These are phyloP conservation scores for Plagiodera versicolora DNA, from an alignment of 2,888 invertebrate genomes.

Conservation along the genomic window DNA sequence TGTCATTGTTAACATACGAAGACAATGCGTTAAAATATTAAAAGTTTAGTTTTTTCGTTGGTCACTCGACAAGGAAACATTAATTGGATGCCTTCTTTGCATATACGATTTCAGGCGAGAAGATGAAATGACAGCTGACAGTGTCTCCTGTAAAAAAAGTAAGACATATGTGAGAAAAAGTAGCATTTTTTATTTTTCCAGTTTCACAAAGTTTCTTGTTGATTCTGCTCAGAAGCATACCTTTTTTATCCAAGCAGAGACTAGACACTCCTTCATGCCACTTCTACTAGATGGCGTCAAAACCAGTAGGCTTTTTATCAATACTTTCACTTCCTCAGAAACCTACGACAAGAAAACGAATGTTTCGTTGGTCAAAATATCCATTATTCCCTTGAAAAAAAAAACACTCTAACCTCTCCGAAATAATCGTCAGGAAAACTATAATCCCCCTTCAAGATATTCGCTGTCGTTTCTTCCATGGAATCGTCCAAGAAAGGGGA, in stretches of 20 bases:
- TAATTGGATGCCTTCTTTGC: constrained; percentile 51
- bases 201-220: no score
- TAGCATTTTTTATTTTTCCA: no score
- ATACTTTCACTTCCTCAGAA: constrained; percentile 67
- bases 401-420: constrained; percentile 45
- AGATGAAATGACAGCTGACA: constrained; percentile 46
- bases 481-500: constrained; percentile 84
- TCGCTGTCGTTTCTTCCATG: constrained; percentile 80
- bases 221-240: constrained; percentile 43
- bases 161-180: no score
- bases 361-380: no score
- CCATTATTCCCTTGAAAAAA: no score
- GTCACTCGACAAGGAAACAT: constrained; percentile 30
- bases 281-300: constrained; percentile 59
- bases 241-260: constrained; percentile 55
- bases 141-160: constrained; percentile 34
- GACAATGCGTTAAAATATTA: not conserved
- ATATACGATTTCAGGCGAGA: constrained; percentile 52
- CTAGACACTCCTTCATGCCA: constrained; percentile 55
- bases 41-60: not conserved
- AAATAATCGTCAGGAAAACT: constrained; percentile 83
- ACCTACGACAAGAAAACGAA: constrained; percentile 48
- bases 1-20: not conserved
- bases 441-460: constrained; percentile 79
- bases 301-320: constrained; percentile 67